Evolutionary conservation across 2,888 invertebrate genomes (phyloP).

Genomic region (Eudasyphora cyanicolor): DNA sequence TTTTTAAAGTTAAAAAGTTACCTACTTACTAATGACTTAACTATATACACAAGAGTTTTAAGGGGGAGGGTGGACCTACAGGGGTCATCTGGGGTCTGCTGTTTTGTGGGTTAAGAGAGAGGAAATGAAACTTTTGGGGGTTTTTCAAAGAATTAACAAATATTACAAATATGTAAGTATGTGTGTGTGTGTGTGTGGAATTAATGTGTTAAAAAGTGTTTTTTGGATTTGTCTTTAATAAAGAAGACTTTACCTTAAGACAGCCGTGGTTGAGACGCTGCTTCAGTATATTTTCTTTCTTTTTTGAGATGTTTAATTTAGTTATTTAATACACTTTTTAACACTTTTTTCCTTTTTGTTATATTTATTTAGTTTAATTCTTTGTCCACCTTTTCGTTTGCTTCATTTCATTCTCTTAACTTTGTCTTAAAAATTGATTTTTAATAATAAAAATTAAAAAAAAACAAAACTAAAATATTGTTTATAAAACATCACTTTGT

Average conservation of each 20-base stretch:
- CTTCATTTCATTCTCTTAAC: not conserved
- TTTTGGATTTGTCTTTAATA: too few species aligned
- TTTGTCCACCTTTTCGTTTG: not conserved
- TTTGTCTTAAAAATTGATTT: slow-evolving; percentile 47
- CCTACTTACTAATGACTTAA: slow-evolving; percentile 78
- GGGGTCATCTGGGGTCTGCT: slow-evolving; percentile 10
- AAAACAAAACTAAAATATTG: slow-evolving; percentile 56
- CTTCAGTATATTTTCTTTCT: not conserved
- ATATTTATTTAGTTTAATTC: slow-evolving; percentile 32
- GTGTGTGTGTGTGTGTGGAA: slow-evolving; percentile 15
- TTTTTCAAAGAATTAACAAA: slow-evolving; percentile 15
- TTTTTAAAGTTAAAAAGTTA: slow-evolving; percentile 76
- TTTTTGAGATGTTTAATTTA: too few species aligned
- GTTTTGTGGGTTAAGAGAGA: slow-evolving; percentile 29
- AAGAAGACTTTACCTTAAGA: slow-evolving; percentile 48
- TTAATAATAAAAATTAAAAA: slow-evolving; percentile 35
- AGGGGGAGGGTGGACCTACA: not conserved
- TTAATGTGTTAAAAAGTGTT: slow-evolving; percentile 59
- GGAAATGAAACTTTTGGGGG: not conserved
- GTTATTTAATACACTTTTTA: slow-evolving; percentile 12
- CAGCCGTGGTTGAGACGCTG: slow-evolving; percentile 27
- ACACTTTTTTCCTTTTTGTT: slow-evolving; percentile 19
- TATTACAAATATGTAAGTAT: slow-evolving; percentile 33
- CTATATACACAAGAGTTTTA: slow-evolving; percentile 76
- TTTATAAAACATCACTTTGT: slow-evolving; percentile 77